Conservation (phyloP, 2,888 invertebrate genomes). For the Limnephilus marmoratus region DNA sequence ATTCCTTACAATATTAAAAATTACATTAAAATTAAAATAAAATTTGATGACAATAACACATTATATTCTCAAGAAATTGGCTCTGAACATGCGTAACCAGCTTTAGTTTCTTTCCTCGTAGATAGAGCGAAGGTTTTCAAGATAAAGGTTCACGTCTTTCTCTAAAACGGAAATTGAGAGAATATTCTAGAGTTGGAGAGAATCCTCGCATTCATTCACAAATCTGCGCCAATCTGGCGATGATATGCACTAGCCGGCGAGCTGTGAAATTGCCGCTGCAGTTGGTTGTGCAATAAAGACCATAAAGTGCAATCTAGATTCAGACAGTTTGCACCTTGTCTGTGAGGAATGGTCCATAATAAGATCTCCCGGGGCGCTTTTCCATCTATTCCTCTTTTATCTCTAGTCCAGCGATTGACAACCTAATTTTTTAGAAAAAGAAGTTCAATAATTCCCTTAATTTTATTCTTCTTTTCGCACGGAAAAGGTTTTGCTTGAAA, state of each 20-base stretch:
- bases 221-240: neutral
- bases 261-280: conserved; percentile 23
- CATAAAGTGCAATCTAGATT: conserved; percentile 42
- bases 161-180: neutral
- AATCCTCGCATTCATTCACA: neutral
- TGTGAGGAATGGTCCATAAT: conserved; percentile 43
- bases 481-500: too few species aligned
- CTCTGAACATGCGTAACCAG: too few species aligned
- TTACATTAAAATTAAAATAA: too few species aligned
- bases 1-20: too few species aligned
- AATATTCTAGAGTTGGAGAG: neutral
- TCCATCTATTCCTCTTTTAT: neutral
- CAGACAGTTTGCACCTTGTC: conserved; percentile 32
- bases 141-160: too few species aligned
- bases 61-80: too few species aligned
- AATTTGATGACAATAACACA: too few species aligned
- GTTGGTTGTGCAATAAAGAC: conserved; percentile 35
- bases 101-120: too few species aligned
- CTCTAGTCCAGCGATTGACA: conserved; percentile 10
- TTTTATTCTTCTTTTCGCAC: neutral
- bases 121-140: too few species aligned
- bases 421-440: neutral
- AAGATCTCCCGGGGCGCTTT: neutral
- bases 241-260: neutral
- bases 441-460: too few species aligned